Evolutionary conservation across 2,797 vertebrate species (phyloP), one percentile per base, ranked within the genome.

Genomic region (Platyrinchus mystaceus): DNA sequence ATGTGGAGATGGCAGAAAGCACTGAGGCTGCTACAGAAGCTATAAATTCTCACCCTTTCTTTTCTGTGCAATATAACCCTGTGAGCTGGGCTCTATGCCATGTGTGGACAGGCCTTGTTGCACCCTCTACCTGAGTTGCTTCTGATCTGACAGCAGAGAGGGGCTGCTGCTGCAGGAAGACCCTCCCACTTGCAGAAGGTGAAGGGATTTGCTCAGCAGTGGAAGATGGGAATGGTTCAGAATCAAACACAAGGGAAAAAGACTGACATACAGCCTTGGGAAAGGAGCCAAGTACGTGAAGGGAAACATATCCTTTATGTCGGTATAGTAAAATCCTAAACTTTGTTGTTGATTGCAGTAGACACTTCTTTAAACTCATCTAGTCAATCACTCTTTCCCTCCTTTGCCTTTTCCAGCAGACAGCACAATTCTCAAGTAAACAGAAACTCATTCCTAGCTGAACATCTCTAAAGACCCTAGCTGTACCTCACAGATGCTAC

Each of bases 301-400:
- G 23, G 80, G 82, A 94, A 95, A 84, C 80, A 52, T 84, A 94
- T 73, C 79, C 37, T 89, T 80, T 77, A 73, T 2, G 74, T 90
- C 89, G 68, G 19, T 37, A 60, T 3, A 84, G 74, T n/a, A 78
- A 86, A 94, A 95, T 76, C 70, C 50, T 88, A 63, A 91, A 91
- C 74, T 94, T 86, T 12, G 14, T 63, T 86, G 87, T 43, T 90
- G 85, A 93, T 44, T 82, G 70, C 78, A 87, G 91, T 9, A 96
- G 86, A 90, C 67, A 46, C 37, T 82, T 86, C 58, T 88, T 84
- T 58, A 87, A 79, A 91, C 62, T 91, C 70, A 90, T 91, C 60
- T 77, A 84, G 85, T 92, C 94, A 93, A 93, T 78, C 91, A 95
- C 32, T 62, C 44, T 66, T 71, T 83, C 30, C 41, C 52, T 95